Evolutionary conservation across 2,113 vertebrate species (phyloP).

Genomic region (Gallinago undulata): DNA sequence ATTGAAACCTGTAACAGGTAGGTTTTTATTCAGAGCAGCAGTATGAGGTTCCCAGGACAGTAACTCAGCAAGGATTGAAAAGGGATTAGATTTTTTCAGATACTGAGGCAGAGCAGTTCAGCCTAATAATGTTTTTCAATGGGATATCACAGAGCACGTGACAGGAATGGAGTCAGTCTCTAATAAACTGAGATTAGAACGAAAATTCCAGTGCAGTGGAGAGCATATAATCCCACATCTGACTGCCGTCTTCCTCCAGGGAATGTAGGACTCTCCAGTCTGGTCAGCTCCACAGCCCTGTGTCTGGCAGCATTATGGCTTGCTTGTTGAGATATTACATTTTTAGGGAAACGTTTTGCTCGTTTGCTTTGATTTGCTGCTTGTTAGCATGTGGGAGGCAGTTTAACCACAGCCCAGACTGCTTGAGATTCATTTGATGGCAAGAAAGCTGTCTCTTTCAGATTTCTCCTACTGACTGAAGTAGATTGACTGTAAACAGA

Average conservation of each 20-base stretch:
- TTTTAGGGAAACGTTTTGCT: neutral
- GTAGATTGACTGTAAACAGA: conserved; percentile 1
- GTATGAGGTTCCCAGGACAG: neutral
- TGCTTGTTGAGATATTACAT: neutral
- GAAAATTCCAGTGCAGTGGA: neutral
- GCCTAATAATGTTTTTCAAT: neutral
- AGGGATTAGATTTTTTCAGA: neutral
- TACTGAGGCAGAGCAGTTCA: neutral
- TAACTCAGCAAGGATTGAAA: neutral
- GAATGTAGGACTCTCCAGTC: neutral
- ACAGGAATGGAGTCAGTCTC: neutral
- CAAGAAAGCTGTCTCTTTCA: neutral
- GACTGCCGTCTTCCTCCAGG: neutral
- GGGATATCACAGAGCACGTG: neutral
- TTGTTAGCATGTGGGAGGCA: neutral
- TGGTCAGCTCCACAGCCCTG: neutral
- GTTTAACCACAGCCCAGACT: conserved; percentile 4
- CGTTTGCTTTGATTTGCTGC: neutral
- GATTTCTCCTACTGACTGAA: neutral
- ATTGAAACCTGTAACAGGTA: neutral
- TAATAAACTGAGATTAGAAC: neutral
- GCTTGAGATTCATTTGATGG: neutral
- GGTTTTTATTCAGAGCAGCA: neutral
- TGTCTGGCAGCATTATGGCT: neutral
- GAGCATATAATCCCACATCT: neutral